phyloP scores from a whole-genome alignment of 2,113 vertebrate genomes.

The Hystrix brachyura region DNA sequence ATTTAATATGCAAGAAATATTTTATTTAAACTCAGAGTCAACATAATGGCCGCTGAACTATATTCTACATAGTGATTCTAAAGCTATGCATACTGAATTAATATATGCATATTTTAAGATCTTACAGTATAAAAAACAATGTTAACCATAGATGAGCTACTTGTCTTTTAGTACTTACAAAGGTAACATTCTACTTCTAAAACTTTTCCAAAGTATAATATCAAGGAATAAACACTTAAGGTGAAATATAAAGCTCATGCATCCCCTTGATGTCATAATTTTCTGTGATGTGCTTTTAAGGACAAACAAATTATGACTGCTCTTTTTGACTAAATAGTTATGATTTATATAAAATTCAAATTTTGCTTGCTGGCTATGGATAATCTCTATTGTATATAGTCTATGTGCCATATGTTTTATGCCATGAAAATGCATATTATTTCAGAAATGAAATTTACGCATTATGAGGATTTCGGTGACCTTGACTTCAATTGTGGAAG shows the following conservation, averaged over 20 bases:
- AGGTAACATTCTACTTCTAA: not conserved
- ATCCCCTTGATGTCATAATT: not conserved
- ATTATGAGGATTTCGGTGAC: slow-evolving; percentile 55
- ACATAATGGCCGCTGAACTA: not conserved
- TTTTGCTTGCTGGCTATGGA: not conserved
- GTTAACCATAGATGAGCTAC: not conserved
- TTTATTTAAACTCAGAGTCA: not conserved
- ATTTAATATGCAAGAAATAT: not conserved
- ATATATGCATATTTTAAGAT: not conserved
- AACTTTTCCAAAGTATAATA: not conserved
- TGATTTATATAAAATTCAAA: not conserved
- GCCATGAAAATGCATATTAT: not conserved
- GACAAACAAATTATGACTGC: not conserved
- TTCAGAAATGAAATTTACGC: slow-evolving; percentile 65
- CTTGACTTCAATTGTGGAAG: slow-evolving; percentile 74
- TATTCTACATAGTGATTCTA: not conserved
- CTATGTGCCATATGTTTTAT: not conserved
- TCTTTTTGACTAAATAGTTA: not conserved
- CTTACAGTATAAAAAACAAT: not conserved
- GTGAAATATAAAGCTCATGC: not conserved
- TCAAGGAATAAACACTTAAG: not conserved
- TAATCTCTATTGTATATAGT: not conserved
- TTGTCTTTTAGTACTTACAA: not conserved
- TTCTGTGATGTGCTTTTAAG: not conserved
- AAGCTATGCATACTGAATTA: not conserved